Base-by-base conservation (phyloP, 1,140 invertebrate species). In the Saccostrea echinata region DNA sequence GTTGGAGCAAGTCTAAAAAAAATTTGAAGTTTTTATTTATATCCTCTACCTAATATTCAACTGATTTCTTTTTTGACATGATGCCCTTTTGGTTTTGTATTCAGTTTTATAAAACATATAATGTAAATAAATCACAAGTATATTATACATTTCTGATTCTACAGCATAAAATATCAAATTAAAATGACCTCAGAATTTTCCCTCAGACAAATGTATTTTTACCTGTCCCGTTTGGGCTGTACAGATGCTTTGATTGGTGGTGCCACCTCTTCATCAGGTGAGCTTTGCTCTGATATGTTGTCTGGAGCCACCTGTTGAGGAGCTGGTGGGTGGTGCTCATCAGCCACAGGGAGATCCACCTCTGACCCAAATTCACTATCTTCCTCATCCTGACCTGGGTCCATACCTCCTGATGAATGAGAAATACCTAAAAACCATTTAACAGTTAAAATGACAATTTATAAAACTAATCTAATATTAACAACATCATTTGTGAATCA, bases 341-440 rank as follows among this genome's bases (percentile, higher is more conserved):
- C 87, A 88, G 51, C 64, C 35, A 84, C 1, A 18, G 85, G 89
- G 64, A 86, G n/a, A 16, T 84, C 82, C 88, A 85, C 90, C 13
- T 91, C 91, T 55, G 81, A 86, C 52, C 85, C 91, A 90, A 91
- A 90, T 83, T 91, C 91, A 89, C 89, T 92, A 6, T 84, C 71
- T 53, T 91, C 89, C 6, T 93, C 92, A 88, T 90, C 92, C n/a
- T 87, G 88, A 24, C 88, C 90, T 84, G 89, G 90, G 24, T 86
- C 88, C 89, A 90, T 88, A 57, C 64, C 55, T 21, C 85, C 85
- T 27, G 89, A 86, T 57, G 83, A 84, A 18, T 84, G 53, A 35
- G 83, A 84, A 55, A 76, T 76, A 27, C 68, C 68, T 76, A 76
- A 3, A 71, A 57, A n/a, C 18, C 4, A 43, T 3, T 43, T 43